These are phyloP conservation scores for Molossus molossus DNA, from an alignment of 2,797 vertebrate species.

Conservation along the genomic window DNA sequence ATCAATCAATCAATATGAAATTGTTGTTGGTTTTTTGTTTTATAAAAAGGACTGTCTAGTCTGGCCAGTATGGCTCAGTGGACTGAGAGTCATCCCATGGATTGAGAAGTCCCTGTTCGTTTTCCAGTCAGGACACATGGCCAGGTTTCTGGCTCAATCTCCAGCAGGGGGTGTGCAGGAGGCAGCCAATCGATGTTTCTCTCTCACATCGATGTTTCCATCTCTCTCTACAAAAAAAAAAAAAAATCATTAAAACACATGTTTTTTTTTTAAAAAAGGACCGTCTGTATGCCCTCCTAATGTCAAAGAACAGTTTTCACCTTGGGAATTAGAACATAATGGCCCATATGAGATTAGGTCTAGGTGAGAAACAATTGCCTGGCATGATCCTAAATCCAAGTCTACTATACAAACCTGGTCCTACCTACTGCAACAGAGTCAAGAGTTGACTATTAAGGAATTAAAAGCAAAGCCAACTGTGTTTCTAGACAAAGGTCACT, in stretches of 20 bases:
- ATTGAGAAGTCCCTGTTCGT: no score
- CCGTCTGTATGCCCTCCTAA: not conserved
- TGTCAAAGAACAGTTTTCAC: slow-evolving; percentile 16
- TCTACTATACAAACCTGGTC: not conserved
- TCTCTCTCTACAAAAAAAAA: no score
- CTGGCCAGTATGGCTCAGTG: no score
- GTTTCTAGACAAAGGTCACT: slow-evolving; percentile 37
- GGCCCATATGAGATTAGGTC: not conserved
- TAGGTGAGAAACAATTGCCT: not conserved
- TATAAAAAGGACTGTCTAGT: not conserved
- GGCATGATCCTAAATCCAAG: not conserved
- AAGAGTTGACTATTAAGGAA: not conserved
- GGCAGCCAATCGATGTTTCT: no score
- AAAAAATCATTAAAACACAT: no score
- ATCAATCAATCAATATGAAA: not conserved
- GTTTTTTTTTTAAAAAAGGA: not conserved
- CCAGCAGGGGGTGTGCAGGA: no score
- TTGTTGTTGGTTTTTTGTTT: not conserved
- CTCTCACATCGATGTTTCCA: no score
- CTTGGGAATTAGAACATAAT: not conserved
- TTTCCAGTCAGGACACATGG: no score
- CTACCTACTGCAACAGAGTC: not conserved
- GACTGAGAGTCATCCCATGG: no score
- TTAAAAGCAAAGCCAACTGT: not conserved
- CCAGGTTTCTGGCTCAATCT: no score